phyloP scores from a whole-genome alignment of 2,113 vertebrate genomes.

The Syngnathus scovelli region DNA sequence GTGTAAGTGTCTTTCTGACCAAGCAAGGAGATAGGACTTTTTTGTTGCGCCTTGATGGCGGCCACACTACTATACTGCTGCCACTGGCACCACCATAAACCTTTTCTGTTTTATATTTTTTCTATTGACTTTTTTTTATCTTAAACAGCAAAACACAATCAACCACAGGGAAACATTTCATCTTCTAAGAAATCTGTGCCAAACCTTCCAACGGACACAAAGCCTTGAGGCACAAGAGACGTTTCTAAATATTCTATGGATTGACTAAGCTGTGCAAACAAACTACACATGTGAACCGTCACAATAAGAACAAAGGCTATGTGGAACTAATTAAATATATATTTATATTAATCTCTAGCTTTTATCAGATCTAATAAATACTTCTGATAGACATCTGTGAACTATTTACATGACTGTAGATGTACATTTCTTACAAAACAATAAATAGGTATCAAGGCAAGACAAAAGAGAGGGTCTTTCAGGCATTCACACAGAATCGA shows the following conservation, averaged over 20 bases:
- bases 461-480: constrained; percentile 42
- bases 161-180: constrained; percentile 40
- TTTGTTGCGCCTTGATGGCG: constrained; percentile 8
- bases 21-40: constrained; percentile 4
- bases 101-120: constrained; percentile 38
- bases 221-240: constrained; percentile 61
- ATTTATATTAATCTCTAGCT: constrained; percentile 65
- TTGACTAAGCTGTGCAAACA: constrained; percentile 66
- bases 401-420: constrained; percentile 75
- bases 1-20: constrained; percentile 3
- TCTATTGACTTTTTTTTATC: constrained; percentile 34
- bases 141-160: constrained; percentile 27
- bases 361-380: constrained; percentile 75
- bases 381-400: constrained; percentile 68
- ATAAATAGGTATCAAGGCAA: constrained; percentile 63
- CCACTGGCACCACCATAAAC: not conserved
- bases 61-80: not conserved
- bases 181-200: constrained; percentile 44
- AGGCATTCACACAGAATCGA: constrained; percentile 15
- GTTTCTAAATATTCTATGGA: constrained; percentile 55
- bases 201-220: constrained; percentile 51
- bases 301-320: constrained; percentile 62
- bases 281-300: constrained; percentile 60
- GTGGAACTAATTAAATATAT: constrained; percentile 66
- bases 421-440: constrained; percentile 60